phyloP scores from a whole-genome alignment of 2,113 vertebrate genomes.

The Thalassoma bifasciatum region DNA sequence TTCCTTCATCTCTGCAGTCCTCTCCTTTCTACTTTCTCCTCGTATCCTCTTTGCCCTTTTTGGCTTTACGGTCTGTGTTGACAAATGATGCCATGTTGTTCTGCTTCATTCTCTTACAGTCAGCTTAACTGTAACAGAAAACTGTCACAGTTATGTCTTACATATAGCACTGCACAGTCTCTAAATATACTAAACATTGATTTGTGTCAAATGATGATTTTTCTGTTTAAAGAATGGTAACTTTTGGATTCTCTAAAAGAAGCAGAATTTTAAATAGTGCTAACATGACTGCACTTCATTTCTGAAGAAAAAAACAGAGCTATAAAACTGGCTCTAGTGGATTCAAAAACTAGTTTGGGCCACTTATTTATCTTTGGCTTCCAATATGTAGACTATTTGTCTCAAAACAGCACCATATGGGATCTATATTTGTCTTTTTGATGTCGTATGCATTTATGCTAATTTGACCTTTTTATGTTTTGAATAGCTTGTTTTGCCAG shows the following conservation, averaged over 20 bases:
- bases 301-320: not conserved
- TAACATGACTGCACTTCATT: not conserved
- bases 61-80: conserved; percentile 11
- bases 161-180: not conserved
- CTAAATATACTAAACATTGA: not conserved
- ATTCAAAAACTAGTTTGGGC: not conserved
- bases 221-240: not conserved
- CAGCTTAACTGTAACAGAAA: conserved; percentile 1
- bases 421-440: not conserved
- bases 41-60: conserved; percentile 20
- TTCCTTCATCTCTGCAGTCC: conserved; percentile 26
- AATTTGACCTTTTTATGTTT: conserved; percentile 4
- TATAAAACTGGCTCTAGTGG: not conserved
- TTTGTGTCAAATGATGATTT: not conserved
- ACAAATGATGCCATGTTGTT: conserved; percentile 3
- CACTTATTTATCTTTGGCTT: not conserved
- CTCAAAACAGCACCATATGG: no score
- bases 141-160: not conserved
- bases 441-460: not conserved
- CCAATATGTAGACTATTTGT: not conserved
- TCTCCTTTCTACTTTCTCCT: conserved; percentile 25
- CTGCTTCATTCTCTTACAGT: not conserved
- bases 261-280: not conserved
- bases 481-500: not conserved
- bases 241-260: not conserved